Conservation (phyloP, 2,888 invertebrate species). For the Palloptera scutellata region DNA sequence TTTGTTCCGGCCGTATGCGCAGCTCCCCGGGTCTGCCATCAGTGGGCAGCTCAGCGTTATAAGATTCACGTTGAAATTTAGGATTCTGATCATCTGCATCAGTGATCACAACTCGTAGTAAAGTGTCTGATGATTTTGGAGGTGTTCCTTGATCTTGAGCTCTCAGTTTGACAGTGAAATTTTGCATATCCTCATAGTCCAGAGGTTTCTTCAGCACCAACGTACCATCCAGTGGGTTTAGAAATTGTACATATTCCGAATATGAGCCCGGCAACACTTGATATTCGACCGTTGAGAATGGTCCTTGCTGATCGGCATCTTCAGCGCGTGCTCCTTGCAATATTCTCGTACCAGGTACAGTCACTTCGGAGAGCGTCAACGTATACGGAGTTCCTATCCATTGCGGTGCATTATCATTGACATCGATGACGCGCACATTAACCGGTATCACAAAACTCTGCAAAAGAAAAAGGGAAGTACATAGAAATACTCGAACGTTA, state of each 20-base stretch:
- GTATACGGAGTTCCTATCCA: slow-evolving; percentile 84
- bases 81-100: slow-evolving; percentile 95
- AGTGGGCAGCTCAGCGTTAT: slow-evolving; percentile 74
- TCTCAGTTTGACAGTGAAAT: slow-evolving; percentile 79
- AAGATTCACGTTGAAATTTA: slow-evolving; percentile 78
- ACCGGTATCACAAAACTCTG: slow-evolving; percentile 64
- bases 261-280: slow-evolving; percentile 79
- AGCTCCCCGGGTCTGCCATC: slow-evolving; percentile 67
- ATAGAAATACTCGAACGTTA: not conserved
- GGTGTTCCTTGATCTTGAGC: slow-evolving; percentile 85
- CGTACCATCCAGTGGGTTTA: slow-evolving; percentile 85
- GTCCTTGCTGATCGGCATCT: slow-evolving; percentile 88
- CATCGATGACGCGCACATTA: slow-evolving; percentile 80
- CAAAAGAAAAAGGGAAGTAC: slow-evolving; percentile 23
- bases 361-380: slow-evolving; percentile 84
- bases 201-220: slow-evolving; percentile 80
- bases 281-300: slow-evolving; percentile 87
- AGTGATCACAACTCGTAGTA: slow-evolving; percentile 78
- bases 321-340: slow-evolving; percentile 80
- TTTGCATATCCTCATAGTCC: slow-evolving; percentile 82
- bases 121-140: slow-evolving; percentile 78
- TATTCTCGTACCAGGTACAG: slow-evolving; percentile 74
- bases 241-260: slow-evolving; percentile 83
- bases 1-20: slow-evolving; percentile 74
- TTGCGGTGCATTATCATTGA: slow-evolving; percentile 87